These are phyloP conservation scores for Diplogasteroides magnus DNA, from an alignment of 1,140 invertebrate species.

Conservation along the genomic window DNA sequence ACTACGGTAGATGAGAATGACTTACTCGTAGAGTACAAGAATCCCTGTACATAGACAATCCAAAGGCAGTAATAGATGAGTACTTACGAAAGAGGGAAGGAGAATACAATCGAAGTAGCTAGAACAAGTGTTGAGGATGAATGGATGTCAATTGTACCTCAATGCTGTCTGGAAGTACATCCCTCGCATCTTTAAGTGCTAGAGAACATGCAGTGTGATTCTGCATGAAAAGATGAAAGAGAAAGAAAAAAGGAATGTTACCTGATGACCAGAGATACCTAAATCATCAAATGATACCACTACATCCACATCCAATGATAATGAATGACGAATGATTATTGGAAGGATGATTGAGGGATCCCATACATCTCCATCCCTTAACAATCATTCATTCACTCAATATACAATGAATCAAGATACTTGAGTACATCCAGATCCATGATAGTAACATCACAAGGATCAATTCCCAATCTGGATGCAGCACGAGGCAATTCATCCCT, in stretches of 20 bases:
- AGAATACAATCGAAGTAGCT: conserved; percentile 44
- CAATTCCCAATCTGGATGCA: conserved; percentile 72
- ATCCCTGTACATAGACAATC: too few relatives aligned
- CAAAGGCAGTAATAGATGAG: not conserved
- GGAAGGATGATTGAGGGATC: conserved; percentile 1
- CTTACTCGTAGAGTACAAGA: too few relatives aligned
- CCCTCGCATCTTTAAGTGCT: not conserved
- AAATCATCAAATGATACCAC: not conserved
- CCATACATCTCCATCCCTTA: conserved; percentile 64
- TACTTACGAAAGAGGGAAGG: conserved; percentile 23
- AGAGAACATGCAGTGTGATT: conserved; percentile 35
- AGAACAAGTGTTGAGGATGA: conserved; percentile 37
- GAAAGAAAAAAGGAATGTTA: conserved; percentile 6
- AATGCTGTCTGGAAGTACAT: not conserved
- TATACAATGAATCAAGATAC: too few relatives aligned
- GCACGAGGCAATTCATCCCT: conserved; percentile 74
- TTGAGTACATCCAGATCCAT: conserved; percentile 61
- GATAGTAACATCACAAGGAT: conserved; percentile 69
- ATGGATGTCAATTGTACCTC: conserved; percentile 4
- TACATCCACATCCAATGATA: not conserved
- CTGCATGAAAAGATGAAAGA: conserved; percentile 55
- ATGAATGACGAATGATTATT: not conserved
- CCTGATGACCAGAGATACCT: conserved; percentile 61
- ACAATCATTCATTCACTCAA: too few relatives aligned
- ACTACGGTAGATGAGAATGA: not conserved